Evolutionary conservation across 2,888 invertebrate species (phyloP), one percentile per base, ranked within the genome.

Genomic region (Phlogophora meticulosa): DNA sequence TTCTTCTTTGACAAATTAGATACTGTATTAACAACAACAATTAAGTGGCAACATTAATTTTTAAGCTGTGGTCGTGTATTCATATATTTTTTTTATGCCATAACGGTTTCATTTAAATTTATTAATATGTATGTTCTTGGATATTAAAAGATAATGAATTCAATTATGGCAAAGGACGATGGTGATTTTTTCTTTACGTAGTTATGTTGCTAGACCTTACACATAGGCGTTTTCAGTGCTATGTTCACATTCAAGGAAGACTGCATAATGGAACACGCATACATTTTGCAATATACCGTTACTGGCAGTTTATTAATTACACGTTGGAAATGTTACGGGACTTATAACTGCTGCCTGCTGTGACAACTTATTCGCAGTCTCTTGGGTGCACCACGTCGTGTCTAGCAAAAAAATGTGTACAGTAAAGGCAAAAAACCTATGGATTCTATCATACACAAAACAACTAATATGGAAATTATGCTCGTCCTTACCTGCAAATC

Each of bases 401-500:
- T 76, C 67, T 72, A 72, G 59, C 45, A 77, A 77, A 68, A 71
- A 56, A 76, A 52, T 36, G 51, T 40, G 49, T 58, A 46, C 55
- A 53, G 13, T 61, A 42, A 52, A 62, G 70, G 63, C 56, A 62
- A 60, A n/a, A 43, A 45, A 59, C 71, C 73, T 76, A 70, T 52
- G 11, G 13, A 52, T 17, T 42, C 46, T 57, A 61, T 38, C n/a
- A 32, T 34, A 59, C 22, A 60, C 17, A 57, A 51, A 22, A 58
- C 15, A 58, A 36, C 22, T 64, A 46, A 46, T 34, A 64, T 57
- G 2, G 7, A 57, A 52, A 53, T 49, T 56, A 69, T 38, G 48
- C 57, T 73, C 66, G 53, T 60, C 77, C 75, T 73, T 96, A 99
- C 99, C 99, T 98, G 98, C 99, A 99, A 92, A 99, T 99, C 85